Conservation (phyloP, 2,113 vertebrate genomes). For the Varanus salvator region DNA sequence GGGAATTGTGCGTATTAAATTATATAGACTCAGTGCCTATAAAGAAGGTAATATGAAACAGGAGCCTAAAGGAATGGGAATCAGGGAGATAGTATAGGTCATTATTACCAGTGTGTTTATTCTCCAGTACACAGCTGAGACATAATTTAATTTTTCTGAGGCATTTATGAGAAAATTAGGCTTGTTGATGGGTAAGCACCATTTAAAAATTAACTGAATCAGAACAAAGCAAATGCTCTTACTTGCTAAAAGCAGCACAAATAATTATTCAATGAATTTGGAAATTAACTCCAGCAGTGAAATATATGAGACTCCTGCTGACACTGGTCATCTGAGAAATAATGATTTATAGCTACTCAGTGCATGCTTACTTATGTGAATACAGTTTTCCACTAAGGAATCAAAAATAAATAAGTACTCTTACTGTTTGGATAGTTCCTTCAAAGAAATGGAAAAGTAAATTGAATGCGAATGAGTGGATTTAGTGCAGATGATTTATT, state of each 20-base stretch:
- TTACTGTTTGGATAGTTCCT: conserved; percentile 62
- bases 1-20: not conserved
- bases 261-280: conserved; percentile 84
- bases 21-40: not conserved
- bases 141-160: conserved; percentile 33
- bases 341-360: conserved; percentile 80
- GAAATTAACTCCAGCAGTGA: conserved; percentile 79
- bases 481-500: conserved; percentile 69
- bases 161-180: conserved; percentile 45
- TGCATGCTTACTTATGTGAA: conserved; percentile 73
- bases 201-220: conserved; percentile 62
- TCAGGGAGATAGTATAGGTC: accelerated
- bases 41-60: not conserved
- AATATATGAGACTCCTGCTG: conserved; percentile 79
- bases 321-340: conserved; percentile 82
- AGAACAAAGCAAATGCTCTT: conserved; percentile 68
- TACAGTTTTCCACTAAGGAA: conserved; percentile 74
- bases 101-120: not conserved
- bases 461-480: conserved; percentile 67
- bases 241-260: conserved; percentile 73
- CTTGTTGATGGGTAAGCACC: conserved; percentile 36
- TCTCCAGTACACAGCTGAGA: not conserved
- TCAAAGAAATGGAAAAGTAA: conserved; percentile 70
- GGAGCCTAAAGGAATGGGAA: not conserved
- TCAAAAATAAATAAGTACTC: conserved; percentile 74